Evolutionary conservation across 2,797 vertebrate genomes (phyloP).

Genomic region (Merluccius polli): DNA sequence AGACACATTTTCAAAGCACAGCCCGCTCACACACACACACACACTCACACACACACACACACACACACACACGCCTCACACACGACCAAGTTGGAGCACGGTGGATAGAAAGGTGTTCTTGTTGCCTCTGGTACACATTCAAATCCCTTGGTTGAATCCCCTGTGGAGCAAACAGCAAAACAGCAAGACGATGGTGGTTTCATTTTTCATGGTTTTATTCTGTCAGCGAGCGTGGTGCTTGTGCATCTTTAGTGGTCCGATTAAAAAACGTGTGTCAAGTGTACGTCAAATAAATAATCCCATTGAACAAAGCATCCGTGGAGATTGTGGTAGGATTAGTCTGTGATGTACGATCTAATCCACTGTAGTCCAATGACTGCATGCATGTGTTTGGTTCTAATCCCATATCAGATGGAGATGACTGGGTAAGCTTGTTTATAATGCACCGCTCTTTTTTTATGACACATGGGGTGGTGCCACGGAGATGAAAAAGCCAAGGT

Average conservation of each 20-base stretch:
- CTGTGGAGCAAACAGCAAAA: slow-evolving; percentile 1
- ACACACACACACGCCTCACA: not conserved
- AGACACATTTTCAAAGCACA: slow-evolving; percentile 6
- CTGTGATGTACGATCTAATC: slow-evolving; percentile 55
- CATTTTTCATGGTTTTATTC: not conserved
- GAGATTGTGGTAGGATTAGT: slow-evolving; percentile 54
- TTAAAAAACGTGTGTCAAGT: slow-evolving; percentile 42
- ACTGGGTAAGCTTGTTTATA: slow-evolving; percentile 43
- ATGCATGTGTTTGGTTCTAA: slow-evolving; percentile 38
- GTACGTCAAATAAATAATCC: slow-evolving; percentile 49
- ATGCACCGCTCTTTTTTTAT: slow-evolving; percentile 15
- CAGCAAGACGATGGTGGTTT: not conserved
- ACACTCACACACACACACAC: slow-evolving; percentile 2
- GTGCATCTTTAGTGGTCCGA: slow-evolving; percentile 24
- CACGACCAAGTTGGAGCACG: slow-evolving; percentile 5
- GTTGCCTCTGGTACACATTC: slow-evolving; percentile 4
- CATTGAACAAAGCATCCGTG: slow-evolving; percentile 41
- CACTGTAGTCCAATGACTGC: slow-evolving; percentile 29
- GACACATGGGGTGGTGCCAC: slow-evolving; percentile 10
- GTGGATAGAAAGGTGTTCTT: slow-evolving; percentile 7
- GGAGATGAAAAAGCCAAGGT: slow-evolving; percentile 27
- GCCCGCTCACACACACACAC: slow-evolving; percentile 4
- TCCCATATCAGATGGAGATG: slow-evolving; percentile 45
- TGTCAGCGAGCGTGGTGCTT: slow-evolving; percentile 16
- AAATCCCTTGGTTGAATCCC: not conserved